Base-by-base conservation (phyloP, 1,140 invertebrate species). In the Drosophila kepulauana region DNA sequence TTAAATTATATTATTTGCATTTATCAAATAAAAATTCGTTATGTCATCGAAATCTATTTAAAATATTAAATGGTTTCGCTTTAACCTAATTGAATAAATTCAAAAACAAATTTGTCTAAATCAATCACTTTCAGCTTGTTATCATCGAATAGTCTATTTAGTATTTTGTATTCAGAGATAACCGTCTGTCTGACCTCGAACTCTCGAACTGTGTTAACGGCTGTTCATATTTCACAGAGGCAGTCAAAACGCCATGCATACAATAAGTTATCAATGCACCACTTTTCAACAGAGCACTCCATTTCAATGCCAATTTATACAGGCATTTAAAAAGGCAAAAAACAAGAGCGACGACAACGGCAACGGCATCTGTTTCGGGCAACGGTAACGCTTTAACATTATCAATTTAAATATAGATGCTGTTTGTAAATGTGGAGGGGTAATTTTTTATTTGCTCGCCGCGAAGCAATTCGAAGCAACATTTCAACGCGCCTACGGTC, bases 401-500 rank as follows among this genome's bases (percentile, higher is more conserved):
- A 82, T 82, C 75, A 82, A 82, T 82, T 74, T 74, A 69, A 78
- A 69, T 82, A 64, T 74, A 71, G 58, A 65, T 56, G 49, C 30
- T 46, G 58, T 69, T 69, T 52, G 38, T 45, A 33, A 48, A 15
- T 61, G 43, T 45, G 41, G 43, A 61, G 28, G 58, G 20, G 64
- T 79, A 63, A 78, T 63, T 75, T 70, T 78, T 80, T 80, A 67
- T 76, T 76, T 76, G 77, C 25, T 81, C 58, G 62, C 65, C 56
- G 38, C 59, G 65, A 61, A 72, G 67, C 80, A 71, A 72, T 75
- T 72, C 71, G 76, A 62, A 58, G 67, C 80, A 79, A 76, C 81
- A 79, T 82, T 82, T 82, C 80, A 84, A 80, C 81, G 81, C 76
- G 81, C 81, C 82, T 84, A 84, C 73, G 81, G 77, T 79, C 77